Percentiles rank a stretch among this genome's conserved stretches.
Evolutionary conservation across 2,888 invertebrate genomes (phyloP).

Genomic region (Drymonia ruficornis): DNA sequence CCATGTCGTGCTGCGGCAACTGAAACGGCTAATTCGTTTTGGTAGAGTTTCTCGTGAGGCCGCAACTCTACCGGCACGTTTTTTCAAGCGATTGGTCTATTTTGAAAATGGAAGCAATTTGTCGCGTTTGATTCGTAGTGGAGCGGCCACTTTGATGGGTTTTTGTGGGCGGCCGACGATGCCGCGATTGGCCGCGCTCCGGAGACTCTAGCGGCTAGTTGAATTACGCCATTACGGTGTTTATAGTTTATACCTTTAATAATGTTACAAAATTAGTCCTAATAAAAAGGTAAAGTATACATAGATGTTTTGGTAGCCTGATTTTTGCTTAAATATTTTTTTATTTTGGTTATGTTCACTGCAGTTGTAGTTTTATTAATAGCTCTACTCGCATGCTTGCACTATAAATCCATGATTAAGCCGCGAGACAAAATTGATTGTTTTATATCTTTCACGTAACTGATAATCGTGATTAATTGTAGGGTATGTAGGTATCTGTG

Average conservation of each 20-base stretch:
- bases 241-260: background rate
- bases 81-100: conserved; percentile 69
- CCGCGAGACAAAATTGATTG: no score
- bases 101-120: conserved; percentile 78
- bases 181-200: conserved; percentile 64
- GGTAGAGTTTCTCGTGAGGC: conserved; percentile 63
- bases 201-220: conserved; percentile 42
- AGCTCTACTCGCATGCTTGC: no score
- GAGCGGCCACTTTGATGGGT: conserved; percentile 75
- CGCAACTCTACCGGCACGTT: conserved; percentile 47
- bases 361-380: no score
- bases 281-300: background rate
- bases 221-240: conserved; percentile 31
- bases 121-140: conserved; percentile 72
- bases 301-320: no score
- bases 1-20: conserved; percentile 11
- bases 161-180: conserved; percentile 69
- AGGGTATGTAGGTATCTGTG: no score
- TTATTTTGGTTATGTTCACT: no score
- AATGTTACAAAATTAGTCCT: background rate
- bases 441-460: background rate
- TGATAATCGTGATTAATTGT: background rate
- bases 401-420: no score
- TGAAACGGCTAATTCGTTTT: conserved; percentile 66
- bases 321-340: no score